Evolutionary conservation across 1,140 invertebrate genomes (phyloP), one percentile per base, ranked within the genome.

Genomic region (Agrypnia vestita): DNA sequence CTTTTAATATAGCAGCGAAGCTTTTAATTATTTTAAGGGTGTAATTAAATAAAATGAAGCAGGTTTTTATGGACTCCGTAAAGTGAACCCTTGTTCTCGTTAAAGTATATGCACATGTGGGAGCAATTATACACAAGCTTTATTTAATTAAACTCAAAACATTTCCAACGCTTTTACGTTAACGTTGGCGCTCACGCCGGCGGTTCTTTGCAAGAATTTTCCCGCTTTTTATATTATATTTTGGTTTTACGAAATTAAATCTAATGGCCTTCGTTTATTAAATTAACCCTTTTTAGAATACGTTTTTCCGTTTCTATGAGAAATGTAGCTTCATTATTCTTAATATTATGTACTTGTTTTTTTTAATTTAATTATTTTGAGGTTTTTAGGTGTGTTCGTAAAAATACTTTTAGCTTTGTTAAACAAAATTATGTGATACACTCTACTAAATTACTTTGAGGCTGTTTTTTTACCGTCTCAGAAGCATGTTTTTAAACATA

Each of bases 1-100:
- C 47, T 71, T 21, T n/a, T 47, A n/a, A 71, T 71, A 35, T 15
- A 49, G 67, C 44, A 44, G 17, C 25, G 25, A 55, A 53, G 49
- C 53, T 59, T 76, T 76, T 67, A 76, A 76, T 76, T 76, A 76
- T 76, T 49, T 62, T 44, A 19, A 9, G 17, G 44, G 75, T 51
- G 43, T 56, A 76, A 76, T 59, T 44, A 76, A 44, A 76, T 64
- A 76, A 76, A 76, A 47, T 55, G 46, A 47, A 73, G 15, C n/a
- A 46, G 10, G 35, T 62, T 62, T 76, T 49, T 62, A 64, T 62
- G 17, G 19, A 43, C 46, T 35, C 59, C 73, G 53, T 47, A 46
- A 15, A 61, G 55, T 35, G 25, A 35, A 76, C 73, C 73, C 73
- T 76, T 61, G 73, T 76, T 53, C 25, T 55, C 9, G 56, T 12